phyloP scores from a whole-genome alignment of 1,140 invertebrate genomes.

The Trichonephila clavipes region DNA sequence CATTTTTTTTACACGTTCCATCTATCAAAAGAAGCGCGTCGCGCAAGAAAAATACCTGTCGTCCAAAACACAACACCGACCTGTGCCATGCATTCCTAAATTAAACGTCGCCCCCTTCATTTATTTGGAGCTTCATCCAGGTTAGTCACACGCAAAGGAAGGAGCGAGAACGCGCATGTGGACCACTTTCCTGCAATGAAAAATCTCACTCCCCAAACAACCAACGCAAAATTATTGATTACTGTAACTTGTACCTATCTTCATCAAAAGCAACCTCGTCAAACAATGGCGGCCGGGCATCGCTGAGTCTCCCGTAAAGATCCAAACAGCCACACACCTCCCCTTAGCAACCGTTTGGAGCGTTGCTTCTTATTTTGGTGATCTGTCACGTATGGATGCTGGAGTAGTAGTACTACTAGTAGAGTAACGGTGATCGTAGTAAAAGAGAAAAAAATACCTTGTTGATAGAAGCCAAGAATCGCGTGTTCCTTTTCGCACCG shows the following conservation, averaged over 20 bases:
- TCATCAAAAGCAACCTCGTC: constrained; percentile 59
- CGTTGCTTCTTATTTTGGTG: background rate
- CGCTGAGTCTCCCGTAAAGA: background rate
- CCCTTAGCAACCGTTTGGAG: background rate
- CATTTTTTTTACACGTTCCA: too few relatives aligned
- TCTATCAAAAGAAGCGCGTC: too few relatives aligned
- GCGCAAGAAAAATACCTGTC: too few relatives aligned
- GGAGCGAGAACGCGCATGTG: constrained; percentile 25
- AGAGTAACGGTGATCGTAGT: constrained; percentile 39
- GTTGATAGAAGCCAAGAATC: background rate
- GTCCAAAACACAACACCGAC: background rate
- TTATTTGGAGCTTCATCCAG: constrained; percentile 43
- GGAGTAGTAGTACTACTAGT: constrained; percentile 20
- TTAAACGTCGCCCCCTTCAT: background rate
- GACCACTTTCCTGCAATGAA: constrained; percentile 53
- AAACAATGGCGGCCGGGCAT: constrained; percentile 48
- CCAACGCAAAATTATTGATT: constrained; percentile 62
- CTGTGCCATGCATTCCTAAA: constrained; percentile 6
- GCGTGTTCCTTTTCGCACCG: background rate
- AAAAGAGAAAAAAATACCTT: constrained; percentile 32
- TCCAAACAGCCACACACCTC: background rate
- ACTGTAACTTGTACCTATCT: constrained; percentile 57
- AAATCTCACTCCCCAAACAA: constrained; percentile 57
- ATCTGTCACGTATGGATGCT: constrained; percentile 45
- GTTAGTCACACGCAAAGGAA: constrained; percentile 3